Evolutionary conservation across 2,888 invertebrate species (phyloP), one percentile per base, ranked within the genome.

Genomic region (Lottia gigantea): DNA sequence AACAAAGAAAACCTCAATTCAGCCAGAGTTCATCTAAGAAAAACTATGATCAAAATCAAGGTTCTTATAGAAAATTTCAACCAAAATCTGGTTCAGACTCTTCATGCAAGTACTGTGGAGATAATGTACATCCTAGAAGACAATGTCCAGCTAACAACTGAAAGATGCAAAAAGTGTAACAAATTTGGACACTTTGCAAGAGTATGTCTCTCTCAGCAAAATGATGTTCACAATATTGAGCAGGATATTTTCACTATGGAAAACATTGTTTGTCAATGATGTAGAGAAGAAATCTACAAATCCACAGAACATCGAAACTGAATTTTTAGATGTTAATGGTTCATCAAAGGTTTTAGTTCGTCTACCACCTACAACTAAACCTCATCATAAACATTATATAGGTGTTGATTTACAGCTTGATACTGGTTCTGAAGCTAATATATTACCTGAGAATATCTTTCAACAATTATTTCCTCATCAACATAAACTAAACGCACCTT

Each of bases 91-190:
- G 40, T 40, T 40, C 40, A 40, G 40, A 40, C 40, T 40, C 40
- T 55, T 55, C 55, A n/a, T 55, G 55, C 55, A 55, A 23, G n/a
- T 55, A 55, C 12, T 55, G 55, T 55, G 55, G 55, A 11, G 19
- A 55, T 19, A n/a, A n/a, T n/a, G 12, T 4, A 6, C 55, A 55
- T 55, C n/a, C 55, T 11, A n/a, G 55, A 55, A 55, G 55, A 55
- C 55, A 55, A 55, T 55, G 55, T 23, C 55, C 55, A 55, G 55
- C 55, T 23, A 55, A 55, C 55, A 19, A 55, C n/a, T n/a, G 23
- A n/a, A n/a, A 55, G n/a, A 55, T 55, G 55, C 23, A 55, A 55
- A 16, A 55, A 19, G 23, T 55, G 55, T n/a, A n/a, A 55, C 2
- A 55, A 19, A 55, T 55, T 55, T 55, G 55, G 55, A 19, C 55